Evolutionary conservation across 2,113 vertebrate species (phyloP).

Genomic region (Platichthys stellatus): DNA sequence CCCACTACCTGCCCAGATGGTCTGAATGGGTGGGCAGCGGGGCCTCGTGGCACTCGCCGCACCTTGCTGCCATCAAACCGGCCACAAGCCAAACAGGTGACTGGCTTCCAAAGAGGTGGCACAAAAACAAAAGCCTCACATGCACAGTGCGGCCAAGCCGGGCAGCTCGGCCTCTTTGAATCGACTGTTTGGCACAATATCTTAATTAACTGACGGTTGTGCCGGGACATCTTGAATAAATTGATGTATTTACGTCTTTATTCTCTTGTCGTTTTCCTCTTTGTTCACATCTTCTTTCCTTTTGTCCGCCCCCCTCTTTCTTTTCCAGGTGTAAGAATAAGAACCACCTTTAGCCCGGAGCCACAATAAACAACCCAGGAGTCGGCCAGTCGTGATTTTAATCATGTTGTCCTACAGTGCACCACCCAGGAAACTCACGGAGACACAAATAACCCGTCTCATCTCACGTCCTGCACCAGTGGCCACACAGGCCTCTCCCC

Average conservation of each 20-base stretch:
- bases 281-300: neutral
- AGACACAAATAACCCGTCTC: neutral
- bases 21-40: conserved; percentile 38
- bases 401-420: conserved; percentile 21
- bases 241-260: too few species aligned
- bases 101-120: conserved; percentile 34
- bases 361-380: conserved; percentile 20
- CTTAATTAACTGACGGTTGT: too few species aligned
- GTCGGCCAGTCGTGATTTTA: conserved; percentile 18
- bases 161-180: too few species aligned
- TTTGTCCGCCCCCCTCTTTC: neutral
- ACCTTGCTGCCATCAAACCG: conserved; percentile 58
- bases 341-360: conserved; percentile 20
- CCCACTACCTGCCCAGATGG: conserved; percentile 59
- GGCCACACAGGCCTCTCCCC: conserved; percentile 15
- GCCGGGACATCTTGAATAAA: too few species aligned
- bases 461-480: conserved; percentile 4
- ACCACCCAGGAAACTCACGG: conserved; percentile 4
- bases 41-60: neutral
- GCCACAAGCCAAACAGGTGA: conserved; percentile 55
- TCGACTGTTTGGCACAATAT: too few species aligned
- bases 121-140: conserved; percentile 30
- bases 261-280: neutral
- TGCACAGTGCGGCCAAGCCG: neutral
- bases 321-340: conserved; percentile 28